phyloP scores from a whole-genome alignment of 1,140 invertebrate species.

The Pectinophora gossypiella region DNA sequence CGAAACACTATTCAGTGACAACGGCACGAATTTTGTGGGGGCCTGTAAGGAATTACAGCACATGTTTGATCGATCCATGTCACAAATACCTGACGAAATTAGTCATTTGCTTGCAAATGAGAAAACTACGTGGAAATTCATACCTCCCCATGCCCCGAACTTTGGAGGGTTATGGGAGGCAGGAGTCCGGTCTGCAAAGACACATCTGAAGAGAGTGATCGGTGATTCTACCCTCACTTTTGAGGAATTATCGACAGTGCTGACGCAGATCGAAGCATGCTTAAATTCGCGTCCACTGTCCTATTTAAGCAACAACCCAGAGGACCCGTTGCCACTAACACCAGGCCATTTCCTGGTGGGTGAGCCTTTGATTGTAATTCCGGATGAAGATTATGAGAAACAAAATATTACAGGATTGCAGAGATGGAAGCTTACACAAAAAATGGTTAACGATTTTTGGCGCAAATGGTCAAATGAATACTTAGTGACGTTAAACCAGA shows the following conservation, averaged over 20 bases:
- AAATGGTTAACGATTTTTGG: background rate
- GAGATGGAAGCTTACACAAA: background rate
- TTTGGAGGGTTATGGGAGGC: conserved; percentile 25
- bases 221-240: conserved; percentile 19
- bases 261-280: background rate
- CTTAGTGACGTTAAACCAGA: background rate
- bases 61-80: background rate
- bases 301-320: background rate
- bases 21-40: too few relatives aligned
- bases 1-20: too few relatives aligned
- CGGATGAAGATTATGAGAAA: background rate
- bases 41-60: background rate
- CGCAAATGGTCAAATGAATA: background rate
- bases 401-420: background rate
- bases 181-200: background rate
- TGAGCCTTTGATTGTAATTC: background rate
- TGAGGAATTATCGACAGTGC: background rate
- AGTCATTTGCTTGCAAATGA: conserved; percentile 4
- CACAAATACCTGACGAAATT: background rate
- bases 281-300: background rate
- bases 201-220: conserved; percentile 12
- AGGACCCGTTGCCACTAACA: background rate
- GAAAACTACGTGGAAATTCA: conserved; percentile 26
- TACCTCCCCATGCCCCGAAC: conserved; percentile 15
- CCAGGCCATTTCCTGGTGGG: background rate